Conservation (phyloP, 2,797 vertebrate genomes). For the Gallinago solitaria region DNA sequence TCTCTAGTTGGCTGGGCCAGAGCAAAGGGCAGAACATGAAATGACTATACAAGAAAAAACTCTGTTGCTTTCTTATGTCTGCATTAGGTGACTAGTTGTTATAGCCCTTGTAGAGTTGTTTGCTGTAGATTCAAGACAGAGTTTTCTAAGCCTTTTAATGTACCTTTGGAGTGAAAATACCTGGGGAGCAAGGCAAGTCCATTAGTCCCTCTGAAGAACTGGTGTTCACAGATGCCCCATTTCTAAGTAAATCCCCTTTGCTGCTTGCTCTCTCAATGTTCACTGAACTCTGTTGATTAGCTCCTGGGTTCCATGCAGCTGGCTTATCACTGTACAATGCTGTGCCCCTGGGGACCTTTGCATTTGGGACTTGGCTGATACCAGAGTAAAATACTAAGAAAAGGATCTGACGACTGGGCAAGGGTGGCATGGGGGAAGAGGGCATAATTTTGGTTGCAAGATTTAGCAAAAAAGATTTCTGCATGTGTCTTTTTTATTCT, state of each 20-base stretch:
- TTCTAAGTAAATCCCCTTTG: neutral
- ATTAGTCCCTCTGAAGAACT: neutral
- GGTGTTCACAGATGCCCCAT: neutral
- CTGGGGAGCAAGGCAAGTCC: neutral
- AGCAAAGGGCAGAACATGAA: conserved; percentile 1
- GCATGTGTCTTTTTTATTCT: neutral
- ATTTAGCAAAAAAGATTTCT: neutral
- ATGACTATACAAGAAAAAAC: conserved; percentile 13
- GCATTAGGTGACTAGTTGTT: neutral
- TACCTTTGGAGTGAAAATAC: neutral
- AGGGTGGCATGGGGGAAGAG: accelerated
- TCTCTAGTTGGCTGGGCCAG: conserved; percentile 7
- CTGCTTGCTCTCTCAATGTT: neutral
- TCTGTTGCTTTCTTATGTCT: neutral
- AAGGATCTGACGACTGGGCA: neutral
- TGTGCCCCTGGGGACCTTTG: neutral
- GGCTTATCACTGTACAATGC: neutral
- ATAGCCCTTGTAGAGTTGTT: neutral
- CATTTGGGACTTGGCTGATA: neutral
- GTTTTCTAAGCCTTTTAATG: neutral
- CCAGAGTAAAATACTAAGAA: neutral
- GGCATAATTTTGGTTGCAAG: neutral
- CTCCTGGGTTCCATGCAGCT: neutral
- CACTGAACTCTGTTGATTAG: neutral
- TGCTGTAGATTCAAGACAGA: neutral